Evolutionary conservation across 2,113 vertebrate species (phyloP).

Genomic region (Brienomyrus longianalis): DNA sequence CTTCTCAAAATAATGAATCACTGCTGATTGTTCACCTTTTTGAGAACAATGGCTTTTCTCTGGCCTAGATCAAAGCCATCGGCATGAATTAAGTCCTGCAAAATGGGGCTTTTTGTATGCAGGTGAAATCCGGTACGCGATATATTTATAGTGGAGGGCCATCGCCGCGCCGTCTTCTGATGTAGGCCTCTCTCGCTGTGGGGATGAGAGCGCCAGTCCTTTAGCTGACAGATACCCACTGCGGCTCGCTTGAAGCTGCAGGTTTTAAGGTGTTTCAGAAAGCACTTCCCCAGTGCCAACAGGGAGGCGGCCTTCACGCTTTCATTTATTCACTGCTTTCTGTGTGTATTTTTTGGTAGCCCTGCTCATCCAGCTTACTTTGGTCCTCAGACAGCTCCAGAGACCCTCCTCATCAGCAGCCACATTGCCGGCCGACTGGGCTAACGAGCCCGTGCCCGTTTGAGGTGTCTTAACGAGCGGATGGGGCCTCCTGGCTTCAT

Average conservation of each 20-base stretch:
- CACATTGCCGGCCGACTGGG: neutral
- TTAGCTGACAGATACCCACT: neutral
- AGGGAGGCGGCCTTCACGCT: neutral
- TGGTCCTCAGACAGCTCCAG: neutral
- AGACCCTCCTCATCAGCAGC: neutral
- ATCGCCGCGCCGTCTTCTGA: neutral
- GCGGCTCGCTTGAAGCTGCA: neutral
- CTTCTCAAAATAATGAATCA: slow-evolving; percentile 12
- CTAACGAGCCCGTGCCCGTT: neutral
- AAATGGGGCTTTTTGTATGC: slow-evolving; percentile 4
- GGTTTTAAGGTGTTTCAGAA: neutral
- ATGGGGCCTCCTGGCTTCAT: neutral
- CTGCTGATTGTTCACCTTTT: neutral
- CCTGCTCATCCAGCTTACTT: neutral
- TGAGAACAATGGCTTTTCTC: neutral
- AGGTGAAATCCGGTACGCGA: slow-evolving; percentile 4
- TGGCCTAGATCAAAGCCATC: neutral
- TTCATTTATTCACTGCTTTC: neutral
- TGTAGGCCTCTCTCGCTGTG: neutral
- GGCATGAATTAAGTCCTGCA: neutral
- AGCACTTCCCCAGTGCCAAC: neutral
- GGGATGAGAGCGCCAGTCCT: neutral
- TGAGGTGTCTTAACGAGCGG: neutral
- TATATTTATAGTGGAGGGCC: neutral
- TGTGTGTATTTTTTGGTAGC: neutral